Evolutionary conservation across 1,140 invertebrate genomes (phyloP).

Genomic region (Acromyrmex charruanus): DNA sequence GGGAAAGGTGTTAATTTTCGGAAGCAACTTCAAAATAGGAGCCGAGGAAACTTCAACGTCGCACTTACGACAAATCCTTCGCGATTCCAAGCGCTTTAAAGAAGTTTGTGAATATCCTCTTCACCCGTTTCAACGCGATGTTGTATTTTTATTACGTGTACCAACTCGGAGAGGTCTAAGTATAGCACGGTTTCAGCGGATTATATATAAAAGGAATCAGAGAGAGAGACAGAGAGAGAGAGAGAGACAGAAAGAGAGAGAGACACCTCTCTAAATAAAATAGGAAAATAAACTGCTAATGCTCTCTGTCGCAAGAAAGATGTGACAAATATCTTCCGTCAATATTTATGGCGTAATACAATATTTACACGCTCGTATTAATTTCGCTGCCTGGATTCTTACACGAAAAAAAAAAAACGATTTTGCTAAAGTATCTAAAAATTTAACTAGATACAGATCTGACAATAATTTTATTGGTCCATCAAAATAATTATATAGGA

Average conservation of each 20-base stretch:
- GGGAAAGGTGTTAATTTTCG: slow-evolving; percentile 17
- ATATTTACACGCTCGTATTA: slow-evolving; percentile 27
- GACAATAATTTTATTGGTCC: too few relatives aligned
- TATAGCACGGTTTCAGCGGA: background rate
- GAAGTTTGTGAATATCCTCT: slow-evolving; percentile 12
- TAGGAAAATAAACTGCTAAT: slow-evolving; percentile 16
- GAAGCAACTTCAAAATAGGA: background rate
- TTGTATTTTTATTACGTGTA: slow-evolving; percentile 30
- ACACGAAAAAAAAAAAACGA: background rate
- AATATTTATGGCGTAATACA: slow-evolving; percentile 28
- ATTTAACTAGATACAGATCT: too few relatives aligned
- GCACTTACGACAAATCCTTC: background rate
- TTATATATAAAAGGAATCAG: slow-evolving; percentile 6
- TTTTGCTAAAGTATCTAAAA: too few relatives aligned
- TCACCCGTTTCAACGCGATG: background rate
- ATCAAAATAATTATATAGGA: too few relatives aligned
- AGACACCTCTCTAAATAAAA: slow-evolving; percentile 6
- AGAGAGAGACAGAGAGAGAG: too few relatives aligned
- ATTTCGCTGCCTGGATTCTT: background rate
- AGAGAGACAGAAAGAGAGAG: too few relatives aligned
- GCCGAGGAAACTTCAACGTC: background rate
- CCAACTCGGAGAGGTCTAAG: background rate
- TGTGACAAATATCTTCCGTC: slow-evolving; percentile 14
- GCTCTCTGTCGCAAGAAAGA: background rate
- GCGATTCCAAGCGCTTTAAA: background rate